These are phyloP conservation scores for Cinara cedri DNA, from an alignment of 2,888 invertebrate species.

Conservation along the genomic window DNA sequence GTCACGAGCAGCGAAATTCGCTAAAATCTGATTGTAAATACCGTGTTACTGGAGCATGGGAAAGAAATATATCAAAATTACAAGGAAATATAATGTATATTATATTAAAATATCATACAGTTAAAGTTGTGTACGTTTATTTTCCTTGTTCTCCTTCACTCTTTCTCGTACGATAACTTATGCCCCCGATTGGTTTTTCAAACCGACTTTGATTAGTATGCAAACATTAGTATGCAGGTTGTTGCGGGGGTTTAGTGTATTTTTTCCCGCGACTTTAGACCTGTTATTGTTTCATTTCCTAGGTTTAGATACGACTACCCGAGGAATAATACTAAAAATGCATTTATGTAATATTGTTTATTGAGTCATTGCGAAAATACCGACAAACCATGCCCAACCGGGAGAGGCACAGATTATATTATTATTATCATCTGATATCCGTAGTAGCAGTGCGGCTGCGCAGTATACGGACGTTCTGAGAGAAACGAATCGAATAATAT, in stretches of 20 bases:
- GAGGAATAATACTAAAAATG: background rate
- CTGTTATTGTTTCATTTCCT: too few species aligned
- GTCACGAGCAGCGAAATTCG: constrained; percentile 35
- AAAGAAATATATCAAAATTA: constrained; percentile 8
- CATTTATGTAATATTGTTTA: background rate
- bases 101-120: too few species aligned
- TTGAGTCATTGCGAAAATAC: background rate
- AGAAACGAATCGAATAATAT: too few species aligned
- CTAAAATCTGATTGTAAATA: constrained; percentile 29
- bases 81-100: background rate
- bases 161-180: constrained; percentile 1
- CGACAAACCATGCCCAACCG: background rate
- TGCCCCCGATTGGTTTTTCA: background rate
- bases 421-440: too few species aligned
- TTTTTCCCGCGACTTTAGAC: background rate
- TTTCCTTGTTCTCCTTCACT: background rate
- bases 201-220: constrained; percentile 23
- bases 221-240: too few species aligned
- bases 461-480: too few species aligned
- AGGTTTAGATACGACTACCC: background rate
- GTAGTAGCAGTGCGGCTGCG: too few species aligned
- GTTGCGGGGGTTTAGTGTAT: background rate
- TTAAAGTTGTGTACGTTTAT: background rate
- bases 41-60: constrained; percentile 8
- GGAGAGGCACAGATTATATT: too few species aligned